Base-by-base conservation (phyloP, 1,140 invertebrate species). In the Globodera ellingtonae region DNA sequence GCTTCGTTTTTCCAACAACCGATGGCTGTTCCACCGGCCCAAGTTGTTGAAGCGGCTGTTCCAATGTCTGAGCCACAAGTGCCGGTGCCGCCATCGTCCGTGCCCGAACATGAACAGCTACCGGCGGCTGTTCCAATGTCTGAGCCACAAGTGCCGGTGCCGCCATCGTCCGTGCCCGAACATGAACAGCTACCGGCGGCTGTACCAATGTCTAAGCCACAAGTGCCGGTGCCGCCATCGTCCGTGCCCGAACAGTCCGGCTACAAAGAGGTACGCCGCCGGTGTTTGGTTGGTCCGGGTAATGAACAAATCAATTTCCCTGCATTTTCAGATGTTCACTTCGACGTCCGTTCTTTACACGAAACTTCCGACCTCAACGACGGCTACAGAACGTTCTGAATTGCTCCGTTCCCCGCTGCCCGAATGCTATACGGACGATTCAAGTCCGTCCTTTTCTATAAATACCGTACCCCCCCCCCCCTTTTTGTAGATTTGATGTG, bases 401-500 rank as follows among this genome's bases (percentile, higher is more conserved):
- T 44, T 47, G 47, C 24, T 65, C 8, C 56, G 56, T 44, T 84
- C 85, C 47, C 83, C 83, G 6, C 44, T 84, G 35, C 83, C 83
- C 7, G 83, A 84, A 72, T 84, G 83, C 70, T 84, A 84, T 70
- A 84, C 83, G 24, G 76, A 84, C 75, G 65, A 80, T 47, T 71
- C 67, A 65, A 81, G 79, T 84, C 13, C 4, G 79, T 79, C 35
- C 35, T 13, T 24, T 15, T 70, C 18, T 7, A 35, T 35, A 35
- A 35, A 35, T 35, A 21, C 18, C 67, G 67, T 6, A 70, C 65
- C n/a, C 18, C 44, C 44, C 66, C 66, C 24, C 44, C 66, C 24
- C 24, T 18, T 56, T n/a, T n/a, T 75, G n/a, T 47, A 81, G 79
- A 79, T 50, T 85, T 85, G 65, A 85, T 85, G 84, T 85, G 84